Evolutionary conservation across 2,797 vertebrate genomes (phyloP), one percentile per base, ranked within the genome.

Genomic region (Discoglossus pictus): DNA sequence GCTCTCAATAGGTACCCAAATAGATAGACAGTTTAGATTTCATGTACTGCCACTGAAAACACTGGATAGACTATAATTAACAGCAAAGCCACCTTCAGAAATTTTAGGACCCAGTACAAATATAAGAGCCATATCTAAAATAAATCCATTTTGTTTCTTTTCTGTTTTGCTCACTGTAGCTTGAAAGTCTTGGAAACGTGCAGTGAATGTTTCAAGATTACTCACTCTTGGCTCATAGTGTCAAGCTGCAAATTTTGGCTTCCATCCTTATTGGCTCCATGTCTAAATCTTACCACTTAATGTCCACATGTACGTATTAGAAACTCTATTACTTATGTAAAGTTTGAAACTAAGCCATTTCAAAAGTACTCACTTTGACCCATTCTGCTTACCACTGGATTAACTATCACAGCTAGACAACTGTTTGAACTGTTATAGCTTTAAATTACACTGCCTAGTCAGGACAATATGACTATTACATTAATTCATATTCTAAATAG

Each of bases 141-240:
- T 31, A 31, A 31, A 31, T 31, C 27, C 27, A 4, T n/a, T 31
- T 18, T 44, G 13, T 52, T 52, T 52, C n/a, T 34, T 34, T 52
- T 18, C 50, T 34, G 15, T 52, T 35, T 4, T 31, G 27, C 27
- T 31, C 13, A 9, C 25, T 17, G 15, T 52, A 16, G 24, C 12
- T 38, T 55, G 6, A 55, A 39, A 39, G 17, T 55, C 34, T 55
- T 55, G 17, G 35, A 55, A 38, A 55, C 34, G 2, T 52, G 20
- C 13, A 42, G 35, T 23, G 48, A 54, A 46, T 47, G n/a, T 62
- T 61, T 47, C 20, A 24, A 21, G 25, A 69, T 69, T 47, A 54
- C 39, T 68, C 56, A 68, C 56, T 25, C 46, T 60, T 69, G 59
- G 67, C 39, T 47, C 56, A 51, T 51, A 12, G n/a, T 27, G 13